Conservation (phyloP, 2,888 invertebrate species). For the Tinea semifulvella region DNA sequence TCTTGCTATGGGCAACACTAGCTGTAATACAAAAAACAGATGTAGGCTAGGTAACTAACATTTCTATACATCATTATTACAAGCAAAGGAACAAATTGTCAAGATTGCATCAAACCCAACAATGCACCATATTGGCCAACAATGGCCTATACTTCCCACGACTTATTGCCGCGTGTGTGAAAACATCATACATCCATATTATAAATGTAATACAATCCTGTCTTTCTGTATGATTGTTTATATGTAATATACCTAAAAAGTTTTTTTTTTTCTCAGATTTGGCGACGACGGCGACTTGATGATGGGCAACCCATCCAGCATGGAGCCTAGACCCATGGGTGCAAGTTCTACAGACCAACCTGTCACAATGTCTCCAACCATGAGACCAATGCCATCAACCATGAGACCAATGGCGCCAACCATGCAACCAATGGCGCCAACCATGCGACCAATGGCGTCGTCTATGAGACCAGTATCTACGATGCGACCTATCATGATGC, state of each 20-base stretch:
- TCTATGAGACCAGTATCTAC: neutral
- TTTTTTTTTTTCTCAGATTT: conserved; percentile 36
- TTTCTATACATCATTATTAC: too few species aligned
- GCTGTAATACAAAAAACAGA: too few species aligned
- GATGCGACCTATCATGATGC: neutral
- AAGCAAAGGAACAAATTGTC: too few species aligned
- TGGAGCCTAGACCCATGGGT: conserved; percentile 16
- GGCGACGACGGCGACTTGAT: conserved; percentile 44
- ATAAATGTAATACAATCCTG: too few species aligned
- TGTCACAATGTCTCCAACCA: conserved; percentile 24
- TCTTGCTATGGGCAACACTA: too few species aligned
- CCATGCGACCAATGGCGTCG: neutral
- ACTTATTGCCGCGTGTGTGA: too few species aligned
- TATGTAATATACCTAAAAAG: neutral
- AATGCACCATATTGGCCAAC: too few species aligned
- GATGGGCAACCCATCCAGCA: conserved; percentile 31
- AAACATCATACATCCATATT: too few species aligned
- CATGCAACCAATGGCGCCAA: neutral
- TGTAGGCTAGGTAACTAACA: too few species aligned
- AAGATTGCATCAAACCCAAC: too few species aligned
- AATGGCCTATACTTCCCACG: too few species aligned
- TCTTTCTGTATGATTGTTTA: too few species aligned
- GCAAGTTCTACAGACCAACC: conserved; percentile 28
- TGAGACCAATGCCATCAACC: conserved; percentile 19
- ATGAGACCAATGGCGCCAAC: neutral